Evolutionary conservation across 2,113 vertebrate species (phyloP).

Genomic region (Platichthys stellatus): DNA sequence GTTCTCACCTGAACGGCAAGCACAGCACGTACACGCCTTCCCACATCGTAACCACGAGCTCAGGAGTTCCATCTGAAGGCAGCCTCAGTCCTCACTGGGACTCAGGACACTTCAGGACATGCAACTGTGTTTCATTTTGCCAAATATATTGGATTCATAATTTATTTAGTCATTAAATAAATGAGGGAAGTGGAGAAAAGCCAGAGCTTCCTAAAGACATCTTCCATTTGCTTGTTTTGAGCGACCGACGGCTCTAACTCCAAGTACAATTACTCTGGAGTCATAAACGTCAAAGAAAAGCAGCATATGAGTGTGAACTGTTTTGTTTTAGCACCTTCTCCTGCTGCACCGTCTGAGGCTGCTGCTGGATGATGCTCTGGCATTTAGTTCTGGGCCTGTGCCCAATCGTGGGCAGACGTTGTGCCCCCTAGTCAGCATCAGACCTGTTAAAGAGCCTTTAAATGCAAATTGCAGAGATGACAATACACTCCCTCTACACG

Average conservation of each 20-base stretch:
- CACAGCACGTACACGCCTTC: neutral
- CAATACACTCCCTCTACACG: constrained; percentile 53
- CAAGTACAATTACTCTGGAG: neutral
- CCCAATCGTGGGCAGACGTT: constrained; percentile 42
- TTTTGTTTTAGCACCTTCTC: constrained; percentile 2
- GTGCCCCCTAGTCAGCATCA: constrained; percentile 25
- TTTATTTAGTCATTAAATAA: neutral
- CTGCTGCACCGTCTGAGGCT: neutral
- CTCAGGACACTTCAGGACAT: neutral
- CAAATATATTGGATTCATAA: neutral
- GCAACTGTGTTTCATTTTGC: too few relatives aligned
- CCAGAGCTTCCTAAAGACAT: neutral
- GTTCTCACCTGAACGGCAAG: neutral
- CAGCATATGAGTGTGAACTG: neutral
- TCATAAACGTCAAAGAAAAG: neutral
- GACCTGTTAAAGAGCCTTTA: constrained; percentile 59
- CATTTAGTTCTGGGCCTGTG: constrained; percentile 41
- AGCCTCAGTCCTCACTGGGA: neutral
- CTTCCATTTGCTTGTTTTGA: neutral
- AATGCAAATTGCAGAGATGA: constrained; percentile 68
- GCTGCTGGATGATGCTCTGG: neutral
- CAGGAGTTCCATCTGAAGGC: neutral
- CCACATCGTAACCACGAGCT: neutral
- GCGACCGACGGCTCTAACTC: neutral
- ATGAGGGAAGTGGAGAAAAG: neutral